Evolutionary conservation across 2,113 vertebrate genomes (phyloP).

Genomic region (Potamarius usumacintae): DNA sequence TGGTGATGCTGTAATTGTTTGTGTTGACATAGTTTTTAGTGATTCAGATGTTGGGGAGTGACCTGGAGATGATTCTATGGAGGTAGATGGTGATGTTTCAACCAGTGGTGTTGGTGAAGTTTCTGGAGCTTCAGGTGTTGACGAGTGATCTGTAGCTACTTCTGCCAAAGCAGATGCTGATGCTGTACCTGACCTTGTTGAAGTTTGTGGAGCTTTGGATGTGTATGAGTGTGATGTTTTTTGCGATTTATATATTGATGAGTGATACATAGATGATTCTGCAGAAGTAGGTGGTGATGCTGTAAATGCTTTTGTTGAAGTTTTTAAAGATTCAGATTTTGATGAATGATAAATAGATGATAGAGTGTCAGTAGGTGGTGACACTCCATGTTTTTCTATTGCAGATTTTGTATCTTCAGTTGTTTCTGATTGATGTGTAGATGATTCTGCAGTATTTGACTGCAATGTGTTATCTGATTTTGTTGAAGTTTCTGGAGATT

Average conservation of each 20-base stretch:
- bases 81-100: not conserved
- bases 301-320: not conserved
- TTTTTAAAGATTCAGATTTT: not conserved
- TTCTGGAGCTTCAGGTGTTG: not conserved
- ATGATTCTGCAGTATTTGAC: not conserved
- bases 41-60: not conserved
- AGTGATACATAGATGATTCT: not conserved
- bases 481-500: not conserved
- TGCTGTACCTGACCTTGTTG: not conserved
- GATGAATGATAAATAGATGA: not conserved
- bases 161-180: not conserved
- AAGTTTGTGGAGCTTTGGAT: not conserved
- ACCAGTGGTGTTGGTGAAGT: not conserved
- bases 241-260: not conserved
- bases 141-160: not conserved
- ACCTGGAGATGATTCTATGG: not conserved
- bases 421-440: not conserved
- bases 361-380: not conserved
- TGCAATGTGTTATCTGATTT: not conserved
- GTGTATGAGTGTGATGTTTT: not conserved
- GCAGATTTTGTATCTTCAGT: not conserved
- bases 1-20: not conserved
- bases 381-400: not conserved
- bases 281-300: not conserved
- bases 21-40: not conserved